A percentile compares a stretch with the other conserved stretches of the same genome.
phyloP scores from a whole-genome alignment of 2,888 invertebrate species.

The Hyposoter dolosus region DNA sequence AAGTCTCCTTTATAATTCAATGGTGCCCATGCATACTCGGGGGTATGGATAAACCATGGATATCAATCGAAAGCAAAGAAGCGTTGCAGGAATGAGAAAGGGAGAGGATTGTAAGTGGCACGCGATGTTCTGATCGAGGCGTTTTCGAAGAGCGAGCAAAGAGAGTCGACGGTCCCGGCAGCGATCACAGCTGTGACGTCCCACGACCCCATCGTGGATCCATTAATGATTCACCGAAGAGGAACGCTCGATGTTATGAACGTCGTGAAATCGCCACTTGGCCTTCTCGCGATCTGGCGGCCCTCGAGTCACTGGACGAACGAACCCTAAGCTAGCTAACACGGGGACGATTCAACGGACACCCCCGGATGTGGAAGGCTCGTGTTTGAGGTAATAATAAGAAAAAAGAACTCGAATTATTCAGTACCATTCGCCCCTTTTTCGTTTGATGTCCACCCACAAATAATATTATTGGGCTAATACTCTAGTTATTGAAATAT shows the following conservation, averaged over 20 bases:
- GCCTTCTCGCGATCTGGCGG: conserved; percentile 42
- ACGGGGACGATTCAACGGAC: neutral
- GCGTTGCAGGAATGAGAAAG: conserved; percentile 41
- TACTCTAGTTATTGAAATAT: conserved; percentile 60
- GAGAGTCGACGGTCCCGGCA: conserved; percentile 67
- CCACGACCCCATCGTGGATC: conserved; percentile 81
- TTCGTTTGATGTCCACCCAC: conserved; percentile 13
- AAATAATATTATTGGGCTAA: conserved; percentile 34
- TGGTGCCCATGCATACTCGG: conserved; percentile 54
- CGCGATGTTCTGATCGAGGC: conserved; percentile 52
- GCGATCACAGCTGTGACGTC: conserved; percentile 81
- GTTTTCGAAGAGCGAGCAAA: conserved; percentile 64
- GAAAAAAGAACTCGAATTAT: conserved; percentile 41
- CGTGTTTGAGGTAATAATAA: neutral
- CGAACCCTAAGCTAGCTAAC: conserved; percentile 4
- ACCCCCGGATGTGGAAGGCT: neutral
- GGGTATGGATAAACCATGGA: conserved; percentile 75
- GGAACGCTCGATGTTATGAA: conserved; percentile 75
- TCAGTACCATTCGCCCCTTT: conserved; percentile 35
- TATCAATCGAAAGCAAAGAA: conserved; percentile 49
- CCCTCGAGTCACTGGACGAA: conserved; percentile 36
- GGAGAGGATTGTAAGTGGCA: conserved; percentile 42
- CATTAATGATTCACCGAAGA: conserved; percentile 82
- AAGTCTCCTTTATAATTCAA: conserved; percentile 16
- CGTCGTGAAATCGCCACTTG: conserved; percentile 74